phyloP scores from a whole-genome alignment of 2,797 vertebrate species.

The Halcyon leucocephala region DNA sequence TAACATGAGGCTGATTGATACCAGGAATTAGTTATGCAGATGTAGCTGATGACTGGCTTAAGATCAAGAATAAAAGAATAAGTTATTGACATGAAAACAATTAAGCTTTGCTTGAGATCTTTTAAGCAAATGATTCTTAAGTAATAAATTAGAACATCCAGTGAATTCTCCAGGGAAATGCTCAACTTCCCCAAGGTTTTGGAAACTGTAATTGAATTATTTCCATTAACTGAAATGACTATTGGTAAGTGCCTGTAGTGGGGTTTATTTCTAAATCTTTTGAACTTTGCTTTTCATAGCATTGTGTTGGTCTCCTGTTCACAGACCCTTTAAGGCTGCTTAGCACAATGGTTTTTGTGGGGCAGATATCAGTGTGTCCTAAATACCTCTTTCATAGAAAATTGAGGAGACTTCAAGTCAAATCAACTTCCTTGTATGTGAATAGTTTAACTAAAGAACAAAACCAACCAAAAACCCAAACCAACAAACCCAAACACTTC shows the following conservation, averaged over 20 bases:
- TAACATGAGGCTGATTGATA: neutral
- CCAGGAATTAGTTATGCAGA: neutral
- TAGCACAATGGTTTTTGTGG: neutral
- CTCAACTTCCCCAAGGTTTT: neutral
- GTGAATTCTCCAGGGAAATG: neutral
- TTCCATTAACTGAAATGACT: neutral
- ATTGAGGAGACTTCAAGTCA: neutral
- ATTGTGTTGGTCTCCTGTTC: neutral
- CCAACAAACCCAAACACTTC: rapidly evolving
- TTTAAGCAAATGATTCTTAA: neutral
- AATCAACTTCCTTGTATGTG: neutral
- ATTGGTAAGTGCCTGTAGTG: neutral
- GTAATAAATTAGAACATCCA: neutral
- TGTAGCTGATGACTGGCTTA: neutral
- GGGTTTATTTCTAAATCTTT: neutral
- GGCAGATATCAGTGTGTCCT: neutral
- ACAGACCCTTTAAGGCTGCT: neutral
- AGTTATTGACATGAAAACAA: neutral
- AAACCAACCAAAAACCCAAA: neutral
- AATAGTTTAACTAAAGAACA: neutral
- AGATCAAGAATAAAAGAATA: neutral
- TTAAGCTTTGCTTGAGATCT: neutral
- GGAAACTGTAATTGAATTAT: neutral
- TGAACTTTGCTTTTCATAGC: neutral
- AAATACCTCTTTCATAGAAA: neutral